Conservation (phyloP, 2,888 invertebrate species). For the Cheiracanthium punctorium region DNA sequence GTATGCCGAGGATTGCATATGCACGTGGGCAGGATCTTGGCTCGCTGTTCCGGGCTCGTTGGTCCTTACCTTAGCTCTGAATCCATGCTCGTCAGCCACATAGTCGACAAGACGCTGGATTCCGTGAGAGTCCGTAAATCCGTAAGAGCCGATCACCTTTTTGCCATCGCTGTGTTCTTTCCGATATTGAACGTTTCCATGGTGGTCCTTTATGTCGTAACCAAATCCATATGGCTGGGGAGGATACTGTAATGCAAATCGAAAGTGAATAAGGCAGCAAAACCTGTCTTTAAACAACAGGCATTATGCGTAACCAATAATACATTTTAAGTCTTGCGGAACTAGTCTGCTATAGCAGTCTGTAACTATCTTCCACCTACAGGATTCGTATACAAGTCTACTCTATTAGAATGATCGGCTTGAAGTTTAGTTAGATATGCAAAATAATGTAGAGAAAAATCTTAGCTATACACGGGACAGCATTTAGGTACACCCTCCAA, state of each 20-base stretch:
- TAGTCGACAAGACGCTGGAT: conserved; percentile 41
- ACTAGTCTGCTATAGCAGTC: too few relatives aligned
- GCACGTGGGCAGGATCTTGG: conserved; percentile 49
- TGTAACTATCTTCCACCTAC: too few relatives aligned
- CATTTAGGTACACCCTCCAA: too few relatives aligned
- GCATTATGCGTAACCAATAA: too few relatives aligned
- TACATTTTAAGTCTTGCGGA: too few relatives aligned
- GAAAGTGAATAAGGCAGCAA: too few relatives aligned
- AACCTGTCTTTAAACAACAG: too few relatives aligned
- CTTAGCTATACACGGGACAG: too few relatives aligned
- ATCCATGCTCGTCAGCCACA: conserved; percentile 49
- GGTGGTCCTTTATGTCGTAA: conserved; percentile 38
- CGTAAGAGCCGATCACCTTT: conserved; percentile 38
- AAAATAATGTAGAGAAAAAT: too few relatives aligned
- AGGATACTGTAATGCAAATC: neutral
- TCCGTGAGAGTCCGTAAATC: conserved; percentile 44
- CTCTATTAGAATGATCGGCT: too few relatives aligned
- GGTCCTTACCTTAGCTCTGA: conserved; percentile 41
- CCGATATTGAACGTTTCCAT: conserved; percentile 41
- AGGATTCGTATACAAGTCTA: too few relatives aligned
- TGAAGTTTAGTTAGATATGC: too few relatives aligned
- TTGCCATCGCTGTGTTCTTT: conserved; percentile 43
- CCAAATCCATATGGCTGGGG: conserved; percentile 51
- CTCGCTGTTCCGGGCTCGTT: conserved; percentile 57
- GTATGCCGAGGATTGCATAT: conserved; percentile 32